Percentiles rank a stretch among this genome's conserved stretches.
phyloP scores from a whole-genome alignment of 2,888 invertebrate genomes.

The Catocala sponsa region DNA sequence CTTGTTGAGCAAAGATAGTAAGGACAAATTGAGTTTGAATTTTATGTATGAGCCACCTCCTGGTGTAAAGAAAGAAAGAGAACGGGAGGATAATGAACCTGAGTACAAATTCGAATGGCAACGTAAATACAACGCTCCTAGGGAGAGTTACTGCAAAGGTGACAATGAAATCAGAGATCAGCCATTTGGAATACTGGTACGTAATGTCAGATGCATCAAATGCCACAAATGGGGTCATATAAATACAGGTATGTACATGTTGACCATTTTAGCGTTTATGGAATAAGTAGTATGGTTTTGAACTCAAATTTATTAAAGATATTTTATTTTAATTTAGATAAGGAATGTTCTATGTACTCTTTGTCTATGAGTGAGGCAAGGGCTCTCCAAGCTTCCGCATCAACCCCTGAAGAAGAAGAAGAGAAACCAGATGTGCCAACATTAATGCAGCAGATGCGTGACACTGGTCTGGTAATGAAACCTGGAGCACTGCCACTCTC shows the following conservation, averaged over 20 bases:
- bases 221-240: constrained; percentile 99
- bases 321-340: constrained; percentile 86
- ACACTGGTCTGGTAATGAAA: constrained; percentile 96
- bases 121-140: constrained; percentile 99
- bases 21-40: constrained; percentile 98
- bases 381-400: constrained; percentile 90
- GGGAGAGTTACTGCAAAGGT: constrained; percentile 99
- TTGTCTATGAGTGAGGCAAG: constrained; percentile 94
- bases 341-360: constrained; percentile 98
- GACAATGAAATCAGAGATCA: constrained; percentile 99
- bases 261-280: background rate
- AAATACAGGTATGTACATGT: constrained; percentile 90
- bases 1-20: constrained; percentile 98
- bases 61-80: constrained; percentile 96
- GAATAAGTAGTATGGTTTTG: too few species aligned
- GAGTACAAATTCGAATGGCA: constrained; percentile 99
- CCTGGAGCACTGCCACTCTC: constrained; percentile 90
- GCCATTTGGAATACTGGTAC: constrained; percentile 98
- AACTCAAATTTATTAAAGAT: too few species aligned
- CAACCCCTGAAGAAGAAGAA: constrained; percentile 91
- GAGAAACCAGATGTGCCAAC: constrained; percentile 89
- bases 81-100: constrained; percentile 97
- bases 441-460: constrained; percentile 96
- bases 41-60: constrained; percentile 99
- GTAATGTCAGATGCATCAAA: constrained; percentile 99